Evolutionary conservation across 2,113 vertebrate species (phyloP), one percentile per base, ranked within the genome.

Genomic region (Channa argus): DNA sequence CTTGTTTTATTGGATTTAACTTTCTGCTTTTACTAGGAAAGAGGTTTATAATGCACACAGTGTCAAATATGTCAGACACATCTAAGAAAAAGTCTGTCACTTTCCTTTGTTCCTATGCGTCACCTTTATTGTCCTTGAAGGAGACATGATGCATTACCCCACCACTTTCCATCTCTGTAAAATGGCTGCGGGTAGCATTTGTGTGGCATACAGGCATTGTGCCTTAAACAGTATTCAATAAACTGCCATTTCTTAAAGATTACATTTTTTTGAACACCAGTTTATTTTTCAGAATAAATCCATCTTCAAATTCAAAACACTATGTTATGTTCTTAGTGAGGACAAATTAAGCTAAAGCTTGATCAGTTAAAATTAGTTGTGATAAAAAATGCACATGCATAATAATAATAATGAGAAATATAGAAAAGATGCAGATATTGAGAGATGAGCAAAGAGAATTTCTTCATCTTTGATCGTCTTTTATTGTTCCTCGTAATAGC

Each of bases 401-500:
- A 59, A 33, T 15, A 52, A 8, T 64, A 34, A 43, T 55, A 59
- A 63, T 43, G 0, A 34, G 41, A 6, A 52, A 46, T 10, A 34
- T 5, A 15, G 10, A 54, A 55, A 34, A 59, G 47, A 37, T 0
- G 33, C 15, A 52, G 37, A 39, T 49, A 46, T 52, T 11, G 58
- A 68, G 51, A 58, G 55, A 61, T 64, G 68, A 45, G 12, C 47
- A 5, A 6, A 13, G 37, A 9, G 37, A 43, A 52, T 59, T 54
- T 77, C 65, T 62, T 58, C 38, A 51, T 63, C 33, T 41, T 61
- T 34, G 7, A 15, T 50, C 49, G 4, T 46, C 66, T 76, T 61
- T 79, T 68, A 68, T 69, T 65, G 74, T 69, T 77, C 54, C 66
- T 65, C 71, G 6, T 49, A 33, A 69, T n/a, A 5, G 76, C 56